A percentile compares a stretch with the other conserved stretches of the same genome.
Conservation (phyloP, 1,140 invertebrate species). For the Teleogryllus occipitalis region DNA sequence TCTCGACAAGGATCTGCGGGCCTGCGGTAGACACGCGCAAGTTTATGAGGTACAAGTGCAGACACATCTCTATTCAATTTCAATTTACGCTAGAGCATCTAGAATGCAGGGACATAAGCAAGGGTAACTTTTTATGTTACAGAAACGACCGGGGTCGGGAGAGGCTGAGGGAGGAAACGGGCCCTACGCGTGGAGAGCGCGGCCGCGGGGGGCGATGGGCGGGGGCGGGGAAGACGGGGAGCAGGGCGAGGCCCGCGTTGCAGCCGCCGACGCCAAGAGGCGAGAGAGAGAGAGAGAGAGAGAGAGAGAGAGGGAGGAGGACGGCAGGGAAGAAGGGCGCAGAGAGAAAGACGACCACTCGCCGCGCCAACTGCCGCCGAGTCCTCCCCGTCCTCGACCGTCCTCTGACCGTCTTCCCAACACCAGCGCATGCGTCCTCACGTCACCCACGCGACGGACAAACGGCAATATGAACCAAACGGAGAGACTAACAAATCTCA, state of each 20-base stretch:
- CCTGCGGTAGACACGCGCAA: neutral
- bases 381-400: neutral
- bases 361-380: neutral
- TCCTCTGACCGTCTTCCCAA: neutral
- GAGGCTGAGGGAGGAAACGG: neutral
- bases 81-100: neutral
- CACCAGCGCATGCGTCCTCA: neutral
- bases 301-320: neutral
- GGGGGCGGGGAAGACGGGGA: neutral
- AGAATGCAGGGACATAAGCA: neutral
- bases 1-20: neutral
- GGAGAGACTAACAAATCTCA: neutral
- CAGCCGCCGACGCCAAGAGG: neutral
- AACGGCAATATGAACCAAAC: neutral
- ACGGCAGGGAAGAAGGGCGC: neutral
- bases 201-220: too few species aligned
- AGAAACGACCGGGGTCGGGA: neutral
- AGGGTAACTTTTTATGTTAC: neutral
- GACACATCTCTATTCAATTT: slow-evolving; percentile 1
- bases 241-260: neutral
- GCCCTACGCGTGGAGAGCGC: too few species aligned
- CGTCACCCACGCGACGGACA: neutral
- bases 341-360: neutral
- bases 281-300: neutral
- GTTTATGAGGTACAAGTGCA: neutral